phyloP scores from a whole-genome alignment of 1,140 invertebrate species.

The Neuroterus valhalla region DNA sequence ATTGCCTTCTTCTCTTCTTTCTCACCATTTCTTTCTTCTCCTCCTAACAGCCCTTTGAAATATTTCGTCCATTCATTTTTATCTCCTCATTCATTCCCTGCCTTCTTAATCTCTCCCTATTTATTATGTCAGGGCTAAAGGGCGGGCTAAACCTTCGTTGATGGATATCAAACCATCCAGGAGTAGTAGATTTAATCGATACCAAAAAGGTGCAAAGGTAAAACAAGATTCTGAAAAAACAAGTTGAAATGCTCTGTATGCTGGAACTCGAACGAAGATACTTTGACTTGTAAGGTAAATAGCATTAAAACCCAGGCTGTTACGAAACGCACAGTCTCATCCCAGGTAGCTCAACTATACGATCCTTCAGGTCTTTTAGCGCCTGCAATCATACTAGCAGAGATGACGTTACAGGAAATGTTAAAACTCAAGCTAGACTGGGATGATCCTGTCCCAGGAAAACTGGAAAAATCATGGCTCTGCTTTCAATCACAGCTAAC shows the following conservation, averaged over 20 bases:
- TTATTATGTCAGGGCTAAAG: too few relatives aligned
- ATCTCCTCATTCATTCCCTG: too few relatives aligned
- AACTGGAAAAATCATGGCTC: neutral
- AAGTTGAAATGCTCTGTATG: neutral
- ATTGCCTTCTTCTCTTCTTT: too few relatives aligned
- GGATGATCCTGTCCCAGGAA: neutral
- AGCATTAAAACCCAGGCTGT: neutral
- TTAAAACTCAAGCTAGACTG: conserved; percentile 3
- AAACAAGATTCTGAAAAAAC: neutral
- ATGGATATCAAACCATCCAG: too few relatives aligned
- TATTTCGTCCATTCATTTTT: too few relatives aligned
- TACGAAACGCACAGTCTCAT: neutral
- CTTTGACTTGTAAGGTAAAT: too few relatives aligned
- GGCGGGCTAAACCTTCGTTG: too few relatives aligned
- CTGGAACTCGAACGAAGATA: neutral
- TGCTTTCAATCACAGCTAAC: neutral
- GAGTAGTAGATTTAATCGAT: neutral
- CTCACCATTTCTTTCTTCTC: too few relatives aligned
- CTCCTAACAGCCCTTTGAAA: too few relatives aligned
- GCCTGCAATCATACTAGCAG: neutral
- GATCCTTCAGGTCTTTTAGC: neutral
- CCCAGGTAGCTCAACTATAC: neutral
- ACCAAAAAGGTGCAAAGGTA: neutral
- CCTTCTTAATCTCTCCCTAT: too few relatives aligned
- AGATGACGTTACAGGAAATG: neutral